These are phyloP conservation scores for Chlorospingus flavigularis DNA, from an alignment of 2,797 vertebrate species.

Conservation along the genomic window DNA sequence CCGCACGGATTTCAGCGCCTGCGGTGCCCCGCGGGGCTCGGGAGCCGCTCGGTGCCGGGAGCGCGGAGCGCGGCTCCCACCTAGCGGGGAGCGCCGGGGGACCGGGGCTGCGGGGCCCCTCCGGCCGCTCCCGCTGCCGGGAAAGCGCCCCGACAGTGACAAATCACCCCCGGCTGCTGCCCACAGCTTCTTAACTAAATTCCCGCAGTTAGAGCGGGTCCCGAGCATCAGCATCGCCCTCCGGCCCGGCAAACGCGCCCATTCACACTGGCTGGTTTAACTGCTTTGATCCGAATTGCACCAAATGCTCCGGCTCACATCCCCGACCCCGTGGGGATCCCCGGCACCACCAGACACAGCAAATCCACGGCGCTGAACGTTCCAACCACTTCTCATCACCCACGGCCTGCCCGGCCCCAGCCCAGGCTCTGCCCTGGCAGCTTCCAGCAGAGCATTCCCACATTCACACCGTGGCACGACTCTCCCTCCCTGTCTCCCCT, in stretches of 20 bases:
- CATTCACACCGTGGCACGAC: background rate
- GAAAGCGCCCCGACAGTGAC: rapidly evolving
- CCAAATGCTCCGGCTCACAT: background rate
- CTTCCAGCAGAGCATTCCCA: background rate
- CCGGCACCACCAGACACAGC: rapidly evolving
- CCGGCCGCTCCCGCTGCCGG: background rate
- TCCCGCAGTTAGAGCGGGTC: background rate
- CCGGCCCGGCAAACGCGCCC: background rate
- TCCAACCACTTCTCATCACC: background rate
- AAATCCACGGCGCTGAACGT: rapidly evolving
- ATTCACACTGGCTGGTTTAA: rapidly evolving
- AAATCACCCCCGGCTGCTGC: background rate
- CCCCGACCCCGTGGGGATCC: rapidly evolving
- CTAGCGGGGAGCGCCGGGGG: background rate
- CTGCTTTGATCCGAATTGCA: background rate
- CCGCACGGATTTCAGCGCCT: too few species aligned
- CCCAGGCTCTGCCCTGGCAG: background rate
- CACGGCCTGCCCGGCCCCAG: background rate
- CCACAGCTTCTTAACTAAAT: constrained; percentile 30
- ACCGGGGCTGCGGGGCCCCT: background rate
- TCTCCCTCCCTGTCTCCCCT: background rate
- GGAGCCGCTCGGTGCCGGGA: background rate
- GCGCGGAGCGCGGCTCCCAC: background rate
- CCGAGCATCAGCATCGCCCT: background rate
- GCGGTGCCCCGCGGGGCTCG: background rate